Evolutionary conservation across 2,888 invertebrate species (phyloP), one percentile per base, ranked within the genome.

Genomic region (Drosophila helvetica): DNA sequence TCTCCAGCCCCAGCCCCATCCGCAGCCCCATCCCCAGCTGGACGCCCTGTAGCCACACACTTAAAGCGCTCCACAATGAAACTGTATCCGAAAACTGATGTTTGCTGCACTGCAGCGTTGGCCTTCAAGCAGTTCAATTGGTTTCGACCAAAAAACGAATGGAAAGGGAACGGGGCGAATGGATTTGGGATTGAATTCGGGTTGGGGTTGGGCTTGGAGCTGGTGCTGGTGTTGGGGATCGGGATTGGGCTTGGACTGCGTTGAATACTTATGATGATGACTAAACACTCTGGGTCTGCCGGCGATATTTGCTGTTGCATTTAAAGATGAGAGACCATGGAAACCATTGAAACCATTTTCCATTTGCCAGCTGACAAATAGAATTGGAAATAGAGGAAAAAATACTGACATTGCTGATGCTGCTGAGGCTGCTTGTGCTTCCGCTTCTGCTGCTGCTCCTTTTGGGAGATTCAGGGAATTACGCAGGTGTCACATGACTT

Each of bases 61-160:
- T 64, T 62, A 52, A 56, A 61, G 73, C 46, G 25, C 68, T 22
- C 22, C 56, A 74, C 74, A 74, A 74, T 73, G 60, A 52, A 64
- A 69, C 51, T 60, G 69, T 69, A 61, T 22, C 61, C 71, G 53
- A 33, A 19, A 25, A 43, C 30, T 47, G 47, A 51, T 62, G 61
- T 46, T 59, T 50, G 51, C 56, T 51, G 75, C 46, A 50, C 18
- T 71, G 69, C 70, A 58, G 51, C 58, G 8, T 4, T 17, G 53
- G 64, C 51, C 78, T 70, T 67, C 57, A 62, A 76, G 78, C 75
- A 55, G 67, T 68, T 80, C 80, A 77, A 80, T 80, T 77, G 74
- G 56, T 64, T 74, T 55, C 38, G 2, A n/a, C n/a, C 38, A 38
- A 38, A n/a, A 15, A 38, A 7, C 15, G 15, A 15, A 38, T n/a